Evolutionary conservation across 2,888 invertebrate species (phyloP), one percentile per base, ranked within the genome.

Genomic region (Minunthozetes semirufus): DNA sequence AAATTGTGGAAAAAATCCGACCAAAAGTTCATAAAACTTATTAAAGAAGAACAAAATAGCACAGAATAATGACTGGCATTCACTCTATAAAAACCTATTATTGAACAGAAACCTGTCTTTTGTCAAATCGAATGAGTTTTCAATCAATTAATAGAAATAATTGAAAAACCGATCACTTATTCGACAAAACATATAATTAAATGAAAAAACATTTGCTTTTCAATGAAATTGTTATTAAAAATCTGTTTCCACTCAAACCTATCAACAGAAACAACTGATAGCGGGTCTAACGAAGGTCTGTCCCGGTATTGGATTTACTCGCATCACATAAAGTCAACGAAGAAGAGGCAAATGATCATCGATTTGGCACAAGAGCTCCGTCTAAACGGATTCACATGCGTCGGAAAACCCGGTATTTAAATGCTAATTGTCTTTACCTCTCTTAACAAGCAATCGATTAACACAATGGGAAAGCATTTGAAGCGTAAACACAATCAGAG

Each of bases 381-480:
- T 25, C 56, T 76, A 33, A 76, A 19, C 25, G 76, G 76, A 25
- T 75, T 76, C 29, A 63, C 68, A 11, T 33, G 56, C 25, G 72
- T 75, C 8, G 76, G 76, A 53, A 76, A 76, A 50, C 76, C 76
- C 42, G 76, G 76, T 76, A 72, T 42, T 38, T 68, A 68, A 22
- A 11, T n/a, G 17, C 9, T 2, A 22, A 22, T 61, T 61, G 29
- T 61, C 11, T 13, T 61, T 27, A 29, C 17, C 9, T 25, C 56
- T 22, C 4, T 22, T 22, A 61, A 61, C 27, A n/a, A 29, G 17
- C 22, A 53, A 29, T 17, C 29, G 33, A 15, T 29, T 33, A 15
- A 9, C n/a, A 33, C 22, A 61, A 33, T 9, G 11, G 3, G 6
- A 27, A 25, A 33, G n/a, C 11, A 25, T 29, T 17, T 33, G 61